These are phyloP conservation scores for Tetragnatha versicolor DNA, from an alignment of 1,140 invertebrate genomes.

Conservation along the genomic window DNA sequence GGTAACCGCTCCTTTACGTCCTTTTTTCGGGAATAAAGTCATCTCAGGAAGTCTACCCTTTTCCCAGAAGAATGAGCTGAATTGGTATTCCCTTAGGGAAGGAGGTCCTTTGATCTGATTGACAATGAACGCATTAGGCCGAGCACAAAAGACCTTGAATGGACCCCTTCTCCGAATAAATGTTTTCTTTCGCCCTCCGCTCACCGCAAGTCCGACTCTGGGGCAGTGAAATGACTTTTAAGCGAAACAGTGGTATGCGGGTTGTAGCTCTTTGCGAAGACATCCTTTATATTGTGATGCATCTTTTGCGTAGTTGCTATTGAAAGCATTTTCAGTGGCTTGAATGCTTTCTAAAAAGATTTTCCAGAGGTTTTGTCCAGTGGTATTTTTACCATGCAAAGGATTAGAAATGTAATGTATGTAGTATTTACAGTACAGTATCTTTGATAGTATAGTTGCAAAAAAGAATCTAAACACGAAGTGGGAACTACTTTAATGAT, in stretches of 20 bases:
- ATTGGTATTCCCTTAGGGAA: slow-evolving; percentile 32
- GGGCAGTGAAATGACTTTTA: background rate
- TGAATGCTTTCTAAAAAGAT: too few species aligned
- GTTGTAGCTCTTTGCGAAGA: too few species aligned
- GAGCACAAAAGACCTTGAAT: slow-evolving; percentile 20
- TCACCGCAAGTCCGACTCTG: slow-evolving; percentile 1
- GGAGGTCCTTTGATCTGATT: slow-evolving; percentile 41
- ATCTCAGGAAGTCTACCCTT: slow-evolving; percentile 9
- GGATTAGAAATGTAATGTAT: too few species aligned
- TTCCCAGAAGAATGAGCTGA: slow-evolving; percentile 11
- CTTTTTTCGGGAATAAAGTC: background rate
- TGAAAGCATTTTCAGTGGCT: too few species aligned
- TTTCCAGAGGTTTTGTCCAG: too few species aligned
- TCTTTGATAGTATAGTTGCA: too few species aligned
- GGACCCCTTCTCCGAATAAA: background rate
- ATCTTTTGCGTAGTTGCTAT: too few species aligned
- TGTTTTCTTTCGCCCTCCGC: slow-evolving; percentile 37
- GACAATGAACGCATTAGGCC: slow-evolving; percentile 43
- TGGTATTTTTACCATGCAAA: too few species aligned
- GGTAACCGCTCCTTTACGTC: background rate
- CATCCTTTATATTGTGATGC: too few species aligned
- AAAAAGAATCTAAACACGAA: too few species aligned
- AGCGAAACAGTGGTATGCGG: background rate
- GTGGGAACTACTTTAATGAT: too few species aligned
- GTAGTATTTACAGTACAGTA: too few species aligned